Conservation (phyloP, 2,113 vertebrate species). For the Sula dactylatra region DNA sequence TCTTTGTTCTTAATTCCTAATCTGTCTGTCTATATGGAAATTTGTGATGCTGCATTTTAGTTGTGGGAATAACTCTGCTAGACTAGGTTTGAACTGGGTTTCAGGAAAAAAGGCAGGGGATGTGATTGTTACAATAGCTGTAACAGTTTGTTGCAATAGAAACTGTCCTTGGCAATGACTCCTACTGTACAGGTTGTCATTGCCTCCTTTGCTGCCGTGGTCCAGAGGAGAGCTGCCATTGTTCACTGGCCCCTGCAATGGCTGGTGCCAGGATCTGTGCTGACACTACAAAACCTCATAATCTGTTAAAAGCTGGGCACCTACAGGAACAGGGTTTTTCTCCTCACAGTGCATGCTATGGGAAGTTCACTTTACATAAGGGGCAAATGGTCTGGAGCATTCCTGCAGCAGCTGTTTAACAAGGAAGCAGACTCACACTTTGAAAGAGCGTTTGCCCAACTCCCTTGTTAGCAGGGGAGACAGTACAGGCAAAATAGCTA, state of each 20-base stretch:
- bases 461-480: background rate
- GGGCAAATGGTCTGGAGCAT: accelerated
- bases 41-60: background rate
- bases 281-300: background rate
- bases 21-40: background rate
- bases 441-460: background rate
- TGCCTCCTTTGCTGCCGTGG: accelerated
- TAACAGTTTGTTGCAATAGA: background rate
- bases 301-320: background rate
- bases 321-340: background rate
- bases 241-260: background rate
- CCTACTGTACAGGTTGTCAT: background rate
- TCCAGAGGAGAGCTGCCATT: background rate
- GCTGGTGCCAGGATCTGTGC: background rate
- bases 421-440: background rate
- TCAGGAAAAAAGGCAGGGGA: background rate
- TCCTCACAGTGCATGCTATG: accelerated
- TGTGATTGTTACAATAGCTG: background rate
- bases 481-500: background rate
- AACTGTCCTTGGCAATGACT: background rate
- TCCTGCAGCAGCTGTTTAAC: background rate
- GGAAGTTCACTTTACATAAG: background rate
- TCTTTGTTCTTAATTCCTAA: background rate
- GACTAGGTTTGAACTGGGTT: background rate
- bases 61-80: background rate